Base-by-base conservation (phyloP, 2,113 vertebrate species). In the Psophia crepitans region DNA sequence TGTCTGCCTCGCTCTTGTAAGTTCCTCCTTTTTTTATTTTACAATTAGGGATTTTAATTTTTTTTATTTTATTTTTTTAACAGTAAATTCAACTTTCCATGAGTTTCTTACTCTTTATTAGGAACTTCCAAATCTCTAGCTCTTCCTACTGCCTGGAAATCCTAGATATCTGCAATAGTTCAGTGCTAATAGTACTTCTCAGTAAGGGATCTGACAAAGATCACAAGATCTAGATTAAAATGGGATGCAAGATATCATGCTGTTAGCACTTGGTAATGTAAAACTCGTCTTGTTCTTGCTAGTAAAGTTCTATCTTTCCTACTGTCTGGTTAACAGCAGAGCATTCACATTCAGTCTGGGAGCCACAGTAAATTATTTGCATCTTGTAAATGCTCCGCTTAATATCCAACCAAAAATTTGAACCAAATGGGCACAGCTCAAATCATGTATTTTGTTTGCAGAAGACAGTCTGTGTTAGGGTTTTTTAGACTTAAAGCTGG, bases 1-100 rank as follows among this genome's bases (percentile, higher is more conserved):
- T 97, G 95, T 93, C 96, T 97, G 95, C 95, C 79, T 91, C 24
- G 69, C 84, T 78, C 77, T 85, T 80, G 76, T 97, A 97, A 98
- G 96, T 98, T 76, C 89, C 85, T 92, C 94, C 89, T 90, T 96
- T 95, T 89, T 93, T 86, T 94, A 88, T 94, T 93, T 69, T 64
- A 43, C 6, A 18, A 14, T 84, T n/a, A 71, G 41, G 37, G 11
- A 22, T 66, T 41, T 66, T 35, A 19, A 22, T 14, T 43, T 43
- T 43, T 43, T 43, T 14, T 14, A 28, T 11, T 30, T 11, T 46
- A 0, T 3, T 28, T 84, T 92, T 95, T 85, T 30, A 35, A 18
- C 14, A 71, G 56, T 43, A 51, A 37, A 70, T 82, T 56, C 39
- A 35, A 17, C 30, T 93, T 44, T 91, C 56, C n/a, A 48, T 63